Evolutionary conservation across 2,888 invertebrate genomes (phyloP).

Genomic region (Ormyrus labotus): DNA sequence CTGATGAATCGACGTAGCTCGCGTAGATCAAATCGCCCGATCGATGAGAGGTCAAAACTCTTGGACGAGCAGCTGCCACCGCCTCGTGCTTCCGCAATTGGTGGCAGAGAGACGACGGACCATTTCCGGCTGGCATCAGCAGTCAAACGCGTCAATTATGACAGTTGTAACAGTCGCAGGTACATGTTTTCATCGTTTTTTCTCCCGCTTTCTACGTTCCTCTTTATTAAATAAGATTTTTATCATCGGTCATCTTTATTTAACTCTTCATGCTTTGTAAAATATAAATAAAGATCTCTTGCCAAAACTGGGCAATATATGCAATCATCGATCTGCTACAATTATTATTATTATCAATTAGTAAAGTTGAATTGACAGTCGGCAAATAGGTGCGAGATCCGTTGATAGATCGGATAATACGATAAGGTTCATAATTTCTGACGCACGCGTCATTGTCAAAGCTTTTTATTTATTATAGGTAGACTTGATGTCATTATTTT

Average conservation of each 20-base stretch:
- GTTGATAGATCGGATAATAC: too few relatives aligned
- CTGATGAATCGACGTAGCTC: neutral
- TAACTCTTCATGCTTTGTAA: neutral
- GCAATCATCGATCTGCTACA: too few relatives aligned
- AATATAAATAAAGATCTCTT: neutral
- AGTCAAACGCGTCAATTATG: neutral
- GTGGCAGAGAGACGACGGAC: slow-evolving; percentile 47
- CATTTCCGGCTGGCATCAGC: neutral
- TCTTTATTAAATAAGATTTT: neutral
- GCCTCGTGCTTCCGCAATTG: slow-evolving; percentile 44
- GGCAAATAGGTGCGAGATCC: too few relatives aligned
- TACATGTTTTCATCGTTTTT: slow-evolving; percentile 12
- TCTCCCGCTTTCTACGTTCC: neutral
- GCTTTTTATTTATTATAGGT: too few relatives aligned
- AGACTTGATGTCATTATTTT: too few relatives aligned
- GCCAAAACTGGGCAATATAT: too few relatives aligned
- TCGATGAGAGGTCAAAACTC: slow-evolving; percentile 49
- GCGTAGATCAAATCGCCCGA: slow-evolving; percentile 38
- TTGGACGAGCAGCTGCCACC: slow-evolving; percentile 48
- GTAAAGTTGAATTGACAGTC: too few relatives aligned
- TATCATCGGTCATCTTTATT: neutral
- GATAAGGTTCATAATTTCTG: too few relatives aligned
- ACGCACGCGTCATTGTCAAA: too few relatives aligned
- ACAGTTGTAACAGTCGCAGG: slow-evolving; percentile 23
- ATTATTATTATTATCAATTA: too few relatives aligned